Percentiles rank a stretch among this genome's conserved stretches.
Conservation (phyloP, 2,797 vertebrate species). For the Ptychadena robeensis region DNA sequence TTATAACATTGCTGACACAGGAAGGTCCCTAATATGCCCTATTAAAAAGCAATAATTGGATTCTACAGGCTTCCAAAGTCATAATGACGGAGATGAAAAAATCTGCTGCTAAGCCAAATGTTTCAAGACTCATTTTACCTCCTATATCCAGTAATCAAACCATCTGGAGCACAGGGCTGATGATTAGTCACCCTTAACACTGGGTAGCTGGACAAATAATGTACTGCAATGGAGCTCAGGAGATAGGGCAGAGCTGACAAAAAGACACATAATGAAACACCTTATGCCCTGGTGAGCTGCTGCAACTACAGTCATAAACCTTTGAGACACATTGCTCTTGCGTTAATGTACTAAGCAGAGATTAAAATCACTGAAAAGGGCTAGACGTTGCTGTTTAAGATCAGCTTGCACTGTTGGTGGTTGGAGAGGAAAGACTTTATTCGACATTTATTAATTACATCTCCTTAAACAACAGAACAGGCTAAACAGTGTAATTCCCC, state of each 20-base stretch:
- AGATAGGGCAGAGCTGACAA: conserved; percentile 68
- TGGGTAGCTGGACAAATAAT: conserved; percentile 73
- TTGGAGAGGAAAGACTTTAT: conserved; percentile 41
- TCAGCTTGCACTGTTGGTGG: conserved; percentile 46
- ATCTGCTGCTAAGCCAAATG: conserved; percentile 63
- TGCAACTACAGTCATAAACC: conserved; percentile 67
- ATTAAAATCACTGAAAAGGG: conserved; percentile 64
- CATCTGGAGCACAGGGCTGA: conserved; percentile 74
- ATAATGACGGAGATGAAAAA: background rate
- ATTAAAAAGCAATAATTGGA: background rate
- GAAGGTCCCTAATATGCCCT: too few relatives aligned
- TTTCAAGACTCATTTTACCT: conserved; percentile 74
- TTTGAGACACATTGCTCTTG: conserved; percentile 63
- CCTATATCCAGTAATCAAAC: conserved; percentile 77
- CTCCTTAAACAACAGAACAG: conserved; percentile 32
- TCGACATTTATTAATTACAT: conserved; percentile 61
- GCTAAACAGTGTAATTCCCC: conserved; percentile 19
- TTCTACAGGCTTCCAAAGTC: background rate
- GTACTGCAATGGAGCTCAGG: conserved; percentile 65
- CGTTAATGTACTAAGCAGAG: conserved; percentile 69
- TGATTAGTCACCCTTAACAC: conserved; percentile 76
- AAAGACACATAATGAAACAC: conserved; percentile 71
- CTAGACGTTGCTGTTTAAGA: conserved; percentile 65
- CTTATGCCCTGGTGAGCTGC: conserved; percentile 65
- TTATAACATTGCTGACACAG: too few relatives aligned